phyloP scores from a whole-genome alignment of 2,797 vertebrate species.

The Leptoclinus maculatus region DNA sequence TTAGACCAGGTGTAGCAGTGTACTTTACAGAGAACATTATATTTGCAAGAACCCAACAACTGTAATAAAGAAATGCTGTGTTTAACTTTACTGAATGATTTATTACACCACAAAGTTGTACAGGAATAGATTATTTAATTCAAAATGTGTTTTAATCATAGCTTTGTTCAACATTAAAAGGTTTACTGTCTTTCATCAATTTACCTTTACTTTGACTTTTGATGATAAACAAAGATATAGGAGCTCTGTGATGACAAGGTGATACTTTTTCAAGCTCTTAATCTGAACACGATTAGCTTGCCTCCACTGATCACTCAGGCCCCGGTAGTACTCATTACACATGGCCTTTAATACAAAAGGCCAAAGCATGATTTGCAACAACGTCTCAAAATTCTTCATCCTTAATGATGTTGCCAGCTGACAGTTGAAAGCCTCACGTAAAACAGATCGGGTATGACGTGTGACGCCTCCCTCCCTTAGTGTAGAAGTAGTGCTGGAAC shows the following conservation, averaged over 20 bases:
- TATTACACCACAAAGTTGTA: too few species aligned
- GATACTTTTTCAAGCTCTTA: neutral
- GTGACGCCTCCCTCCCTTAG: too few species aligned
- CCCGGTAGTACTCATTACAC: constrained; percentile 14
- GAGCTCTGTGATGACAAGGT: neutral
- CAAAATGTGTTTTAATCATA: too few species aligned
- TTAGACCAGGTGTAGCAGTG: too few species aligned
- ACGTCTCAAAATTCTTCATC: constrained; percentile 22
- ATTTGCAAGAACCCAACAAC: too few species aligned
- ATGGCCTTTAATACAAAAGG: constrained; percentile 48
- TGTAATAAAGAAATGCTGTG: too few species aligned
- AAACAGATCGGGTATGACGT: too few species aligned
- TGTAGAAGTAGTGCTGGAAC: too few species aligned
- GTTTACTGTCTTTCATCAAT: neutral
- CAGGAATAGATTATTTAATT: too few species aligned
- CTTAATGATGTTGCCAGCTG: neutral
- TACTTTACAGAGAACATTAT: too few species aligned
- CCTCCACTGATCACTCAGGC: constrained; percentile 18
- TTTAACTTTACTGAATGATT: too few species aligned
- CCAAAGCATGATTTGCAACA: constrained; percentile 26
- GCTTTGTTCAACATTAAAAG: neutral
- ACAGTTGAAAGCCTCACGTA: too few species aligned
- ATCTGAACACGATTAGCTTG: neutral
- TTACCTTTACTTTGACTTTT: neutral
- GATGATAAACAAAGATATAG: neutral